Conservation (phyloP, 2,113 vertebrate species). For the Zosterops pallidus region DNA sequence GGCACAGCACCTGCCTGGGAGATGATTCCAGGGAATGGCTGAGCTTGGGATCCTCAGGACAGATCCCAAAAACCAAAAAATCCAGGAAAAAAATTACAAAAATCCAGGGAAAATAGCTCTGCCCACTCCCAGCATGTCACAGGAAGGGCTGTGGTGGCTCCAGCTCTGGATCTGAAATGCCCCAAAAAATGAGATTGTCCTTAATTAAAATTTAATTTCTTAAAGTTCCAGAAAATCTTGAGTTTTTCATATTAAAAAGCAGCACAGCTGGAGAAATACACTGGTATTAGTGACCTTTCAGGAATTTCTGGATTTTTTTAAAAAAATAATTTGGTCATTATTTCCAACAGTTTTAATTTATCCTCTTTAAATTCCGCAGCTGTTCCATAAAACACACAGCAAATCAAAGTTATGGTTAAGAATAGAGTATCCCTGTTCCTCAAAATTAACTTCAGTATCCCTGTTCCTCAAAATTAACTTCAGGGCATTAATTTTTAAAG, state of each 20-base stretch:
- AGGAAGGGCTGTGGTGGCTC: neutral
- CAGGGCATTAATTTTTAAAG: neutral
- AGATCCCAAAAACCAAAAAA: neutral
- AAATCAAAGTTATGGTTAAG: neutral
- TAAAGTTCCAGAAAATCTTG: neutral
- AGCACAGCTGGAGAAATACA: neutral
- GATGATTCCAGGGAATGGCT: neutral
- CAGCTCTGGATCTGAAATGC: neutral
- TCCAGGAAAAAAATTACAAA: neutral
- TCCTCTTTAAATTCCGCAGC: neutral
- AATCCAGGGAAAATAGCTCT: neutral
- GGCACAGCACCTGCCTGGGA: neutral
- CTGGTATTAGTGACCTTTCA: neutral
- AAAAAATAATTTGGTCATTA: neutral
- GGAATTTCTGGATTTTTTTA: neutral
- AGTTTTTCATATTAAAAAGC: neutral
- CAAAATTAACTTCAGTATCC: neutral
- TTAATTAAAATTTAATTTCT: neutral
- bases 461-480: neutral
- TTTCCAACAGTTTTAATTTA: neutral
- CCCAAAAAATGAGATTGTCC: accelerated
- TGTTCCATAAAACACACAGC: neutral
- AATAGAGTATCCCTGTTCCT: neutral
- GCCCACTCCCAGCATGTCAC: neutral
- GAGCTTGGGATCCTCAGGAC: neutral